Percentiles rank a stretch among this genome's conserved stretches.
Evolutionary conservation across 2,113 vertebrate species (phyloP).

Genomic region (Clarias gariepinus): DNA sequence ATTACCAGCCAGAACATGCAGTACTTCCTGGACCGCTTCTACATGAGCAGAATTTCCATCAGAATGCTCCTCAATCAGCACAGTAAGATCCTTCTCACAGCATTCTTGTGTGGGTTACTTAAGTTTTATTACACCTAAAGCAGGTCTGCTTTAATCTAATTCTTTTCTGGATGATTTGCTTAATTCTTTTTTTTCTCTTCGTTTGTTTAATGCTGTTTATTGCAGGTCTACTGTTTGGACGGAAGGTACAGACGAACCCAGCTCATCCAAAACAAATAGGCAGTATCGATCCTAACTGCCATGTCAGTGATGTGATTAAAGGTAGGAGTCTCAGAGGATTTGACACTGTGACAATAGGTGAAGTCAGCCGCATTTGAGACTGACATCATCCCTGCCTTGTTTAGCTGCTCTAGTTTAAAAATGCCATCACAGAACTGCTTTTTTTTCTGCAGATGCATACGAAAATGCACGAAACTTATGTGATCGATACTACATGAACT

Average conservation of each 20-base stretch:
- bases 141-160: neutral
- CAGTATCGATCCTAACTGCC: slow-evolving; percentile 91
- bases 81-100: slow-evolving; percentile 77
- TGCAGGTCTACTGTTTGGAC: slow-evolving; percentile 91
- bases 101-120: neutral
- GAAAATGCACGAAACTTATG: slow-evolving; percentile 93
- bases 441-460: slow-evolving; percentile 82
- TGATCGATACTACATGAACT: slow-evolving; percentile 96
- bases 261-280: slow-evolving; percentile 97
- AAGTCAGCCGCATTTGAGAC: neutral
- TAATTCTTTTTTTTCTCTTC: neutral
- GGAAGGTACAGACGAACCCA: slow-evolving; percentile 85
- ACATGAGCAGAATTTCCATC: slow-evolving; percentile 98
- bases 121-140: neutral
- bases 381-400: neutral
- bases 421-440: neutral
- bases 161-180: neutral
- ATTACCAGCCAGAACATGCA: slow-evolving; percentile 95
- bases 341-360: neutral
- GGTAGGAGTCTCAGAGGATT: slow-evolving; percentile 69
- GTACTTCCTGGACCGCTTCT: slow-evolving; percentile 98
- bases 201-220: neutral
- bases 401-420: neutral
- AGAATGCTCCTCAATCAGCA: slow-evolving; percentile 98
- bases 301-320: slow-evolving; percentile 88